Conservation (phyloP, 2,797 vertebrate species). For the Pangasius djambal region DNA sequence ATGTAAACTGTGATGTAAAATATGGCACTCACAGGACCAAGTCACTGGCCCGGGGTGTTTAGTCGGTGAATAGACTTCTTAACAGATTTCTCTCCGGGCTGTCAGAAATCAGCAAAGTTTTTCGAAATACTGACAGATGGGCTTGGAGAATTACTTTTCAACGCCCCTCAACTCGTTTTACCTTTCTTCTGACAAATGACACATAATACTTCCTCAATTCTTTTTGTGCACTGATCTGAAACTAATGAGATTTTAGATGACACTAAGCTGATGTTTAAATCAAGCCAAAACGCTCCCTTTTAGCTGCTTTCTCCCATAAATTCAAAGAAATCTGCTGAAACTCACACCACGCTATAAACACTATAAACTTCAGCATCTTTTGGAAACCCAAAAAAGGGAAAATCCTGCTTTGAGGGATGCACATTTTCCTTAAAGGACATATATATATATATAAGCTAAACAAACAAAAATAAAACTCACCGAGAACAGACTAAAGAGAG, state of each 20-base stretch:
- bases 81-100: not conserved
- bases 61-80: not conserved
- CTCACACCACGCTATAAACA: not conserved
- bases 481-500: constrained; percentile 82
- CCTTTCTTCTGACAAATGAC: not conserved
- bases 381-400: not conserved
- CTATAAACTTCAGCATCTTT: not conserved
- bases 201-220: constrained; percentile 7
- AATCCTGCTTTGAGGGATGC: not conserved
- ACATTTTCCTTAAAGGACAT: not conserved
- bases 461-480: constrained; percentile 63
- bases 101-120: not conserved
- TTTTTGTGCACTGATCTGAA: not conserved
- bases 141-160: not conserved
- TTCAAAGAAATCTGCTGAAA: not conserved
- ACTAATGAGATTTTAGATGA: not conserved
- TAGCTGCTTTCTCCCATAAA: not conserved
- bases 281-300: not conserved
- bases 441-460: not conserved
- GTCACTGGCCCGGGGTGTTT: not conserved
- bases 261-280: not conserved
- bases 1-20: not conserved
- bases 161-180: not conserved
- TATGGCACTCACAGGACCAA: not conserved
- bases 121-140: not conserved